phyloP scores from a whole-genome alignment of 2,113 vertebrate species.

The Perognathus longimembris region DNA sequence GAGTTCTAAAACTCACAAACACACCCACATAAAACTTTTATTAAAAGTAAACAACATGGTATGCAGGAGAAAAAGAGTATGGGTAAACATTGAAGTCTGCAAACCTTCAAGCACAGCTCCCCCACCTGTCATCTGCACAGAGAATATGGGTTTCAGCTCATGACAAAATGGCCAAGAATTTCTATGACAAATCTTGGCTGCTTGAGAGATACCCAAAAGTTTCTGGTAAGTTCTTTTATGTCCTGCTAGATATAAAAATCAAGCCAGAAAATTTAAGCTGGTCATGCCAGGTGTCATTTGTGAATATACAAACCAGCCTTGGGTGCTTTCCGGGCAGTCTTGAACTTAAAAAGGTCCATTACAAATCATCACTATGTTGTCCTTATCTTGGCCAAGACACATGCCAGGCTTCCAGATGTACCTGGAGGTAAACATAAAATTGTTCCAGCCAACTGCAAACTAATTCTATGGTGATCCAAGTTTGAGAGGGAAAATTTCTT shows the following conservation, averaged over 20 bases:
- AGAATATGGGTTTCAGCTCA: background rate
- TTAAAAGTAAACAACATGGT: background rate
- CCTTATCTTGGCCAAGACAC: background rate
- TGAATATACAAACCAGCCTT: slow-evolving; percentile 32
- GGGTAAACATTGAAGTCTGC: background rate
- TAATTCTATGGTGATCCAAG: background rate
- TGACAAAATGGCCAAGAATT: background rate
- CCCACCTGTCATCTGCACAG: background rate
- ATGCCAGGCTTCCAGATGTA: background rate
- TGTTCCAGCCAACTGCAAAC: background rate
- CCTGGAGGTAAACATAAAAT: background rate
- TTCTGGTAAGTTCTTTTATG: background rate
- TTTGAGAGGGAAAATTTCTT: background rate
- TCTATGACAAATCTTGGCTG: slow-evolving; percentile 29
- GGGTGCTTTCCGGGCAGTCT: background rate
- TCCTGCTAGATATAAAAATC: background rate
- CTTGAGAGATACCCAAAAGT: background rate
- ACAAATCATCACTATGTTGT: slow-evolving; percentile 28
- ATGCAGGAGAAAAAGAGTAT: background rate
- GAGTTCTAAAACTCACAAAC: background rate
- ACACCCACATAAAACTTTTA: background rate
- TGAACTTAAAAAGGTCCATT: slow-evolving; percentile 26
- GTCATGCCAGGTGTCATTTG: background rate
- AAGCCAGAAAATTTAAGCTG: slow-evolving; percentile 5
- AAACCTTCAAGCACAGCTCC: background rate